Evolutionary conservation across 2,888 invertebrate species (phyloP).

Genomic region (Catocala fraxini): DNA sequence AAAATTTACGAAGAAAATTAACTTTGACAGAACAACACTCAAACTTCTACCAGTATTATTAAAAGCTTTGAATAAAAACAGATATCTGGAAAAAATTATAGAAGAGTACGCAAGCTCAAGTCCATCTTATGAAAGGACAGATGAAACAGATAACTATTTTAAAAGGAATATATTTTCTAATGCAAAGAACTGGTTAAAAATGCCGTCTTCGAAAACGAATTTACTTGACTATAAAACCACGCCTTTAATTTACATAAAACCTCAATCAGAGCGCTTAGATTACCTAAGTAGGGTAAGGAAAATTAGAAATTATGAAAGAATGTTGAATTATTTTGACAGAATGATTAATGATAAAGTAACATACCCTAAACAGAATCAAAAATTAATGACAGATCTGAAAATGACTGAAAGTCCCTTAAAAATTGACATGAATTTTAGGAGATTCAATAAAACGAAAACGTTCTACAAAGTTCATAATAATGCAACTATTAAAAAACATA

Average conservation of each 20-base stretch:
- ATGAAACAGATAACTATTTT: conserved; percentile 57
- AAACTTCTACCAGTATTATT: conserved; percentile 71
- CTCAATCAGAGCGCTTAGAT: conserved; percentile 68
- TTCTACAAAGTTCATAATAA: neutral
- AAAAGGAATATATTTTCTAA: conserved; percentile 62
- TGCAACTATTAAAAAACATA: neutral
- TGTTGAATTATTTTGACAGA: conserved; percentile 75
- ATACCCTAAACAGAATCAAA: conserved; percentile 5
- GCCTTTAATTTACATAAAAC: conserved; percentile 63
- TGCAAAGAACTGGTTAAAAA: conserved; percentile 61
- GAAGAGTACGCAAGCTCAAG: conserved; percentile 63
- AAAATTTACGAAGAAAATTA: conserved; percentile 59
- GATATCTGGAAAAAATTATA: conserved; percentile 62
- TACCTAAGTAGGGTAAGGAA: conserved; percentile 73
- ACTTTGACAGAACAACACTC: conserved; percentile 61
- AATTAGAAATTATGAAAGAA: conserved; percentile 71
- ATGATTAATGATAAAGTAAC: conserved; percentile 68
- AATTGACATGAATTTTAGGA: neutral
- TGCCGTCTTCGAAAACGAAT: conserved; percentile 60
- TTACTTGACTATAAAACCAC: conserved; percentile 69
- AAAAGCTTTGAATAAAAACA: conserved; percentile 70
- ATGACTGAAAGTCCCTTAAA: conserved; percentile 37
- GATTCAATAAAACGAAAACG: neutral
- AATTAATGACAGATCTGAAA: conserved; percentile 35
- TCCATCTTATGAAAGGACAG: conserved; percentile 48